Percentiles rank a stretch among this genome's conserved stretches.
These are phyloP conservation scores for Oreochromis mossambicus DNA, from an alignment of 2,797 vertebrate species.

Conservation along the genomic window DNA sequence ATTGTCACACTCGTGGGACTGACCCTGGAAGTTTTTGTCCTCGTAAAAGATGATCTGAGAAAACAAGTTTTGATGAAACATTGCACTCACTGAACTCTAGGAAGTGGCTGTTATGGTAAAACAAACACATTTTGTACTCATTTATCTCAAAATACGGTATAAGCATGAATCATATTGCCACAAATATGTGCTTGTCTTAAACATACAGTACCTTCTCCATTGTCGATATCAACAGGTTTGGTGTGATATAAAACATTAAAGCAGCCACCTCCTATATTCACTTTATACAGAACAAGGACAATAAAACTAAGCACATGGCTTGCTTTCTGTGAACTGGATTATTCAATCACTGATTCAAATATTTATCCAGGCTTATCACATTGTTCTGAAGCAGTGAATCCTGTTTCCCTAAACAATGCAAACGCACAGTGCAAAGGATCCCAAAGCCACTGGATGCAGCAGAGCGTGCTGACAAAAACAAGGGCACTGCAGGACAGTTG, in stretches of 20 bases:
- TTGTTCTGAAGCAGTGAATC: conserved; percentile 55
- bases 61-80: not conserved
- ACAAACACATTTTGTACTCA: not conserved
- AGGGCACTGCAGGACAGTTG: conserved; percentile 36
- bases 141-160: not conserved
- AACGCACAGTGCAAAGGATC: conserved; percentile 38
- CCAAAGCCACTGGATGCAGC: conserved; percentile 33
- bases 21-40: conserved; percentile 31
- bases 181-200: not conserved
- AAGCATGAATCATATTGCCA: not conserved
- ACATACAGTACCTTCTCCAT: conserved; percentile 30
- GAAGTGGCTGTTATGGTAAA: not conserved
- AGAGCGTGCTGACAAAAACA: conserved; percentile 38
- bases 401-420: conserved; percentile 50
- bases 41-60: conserved; percentile 22
- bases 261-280: conserved; percentile 22
- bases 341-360: conserved; percentile 53
- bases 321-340: conserved; percentile 11
- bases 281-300: conserved; percentile 43
- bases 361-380: conserved; percentile 61
- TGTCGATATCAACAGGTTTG: not conserved
- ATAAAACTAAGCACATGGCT: conserved; percentile 36
- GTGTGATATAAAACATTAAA: conserved; percentile 1
- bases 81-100: not conserved
- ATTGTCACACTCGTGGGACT: not conserved